phyloP scores from a whole-genome alignment of 2,797 vertebrate species.

The Acipenser oxyrinchus region DNA sequence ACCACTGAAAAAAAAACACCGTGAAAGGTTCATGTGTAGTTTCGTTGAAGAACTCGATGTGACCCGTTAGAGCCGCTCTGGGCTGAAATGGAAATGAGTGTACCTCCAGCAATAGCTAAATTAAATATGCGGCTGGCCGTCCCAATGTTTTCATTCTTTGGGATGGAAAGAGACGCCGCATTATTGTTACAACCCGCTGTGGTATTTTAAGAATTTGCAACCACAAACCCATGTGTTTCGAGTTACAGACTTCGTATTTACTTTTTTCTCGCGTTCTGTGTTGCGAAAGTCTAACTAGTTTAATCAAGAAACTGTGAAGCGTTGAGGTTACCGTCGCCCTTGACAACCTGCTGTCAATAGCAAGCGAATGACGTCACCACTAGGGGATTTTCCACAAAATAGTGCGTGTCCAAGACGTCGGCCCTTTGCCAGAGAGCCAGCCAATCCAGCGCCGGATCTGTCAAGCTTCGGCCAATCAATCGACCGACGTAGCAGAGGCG shows the following conservation, averaged over 20 bases:
- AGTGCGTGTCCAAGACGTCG: slow-evolving; percentile 23
- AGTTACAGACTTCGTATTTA: slow-evolving; percentile 51
- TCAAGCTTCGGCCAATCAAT: slow-evolving; percentile 27
- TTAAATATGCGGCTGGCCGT: slow-evolving; percentile 61
- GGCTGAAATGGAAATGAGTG: too few species aligned
- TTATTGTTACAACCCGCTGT: slow-evolving; percentile 55
- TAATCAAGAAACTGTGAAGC: slow-evolving; percentile 45
- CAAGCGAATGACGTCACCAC: slow-evolving; percentile 53
- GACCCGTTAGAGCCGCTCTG: too few species aligned
- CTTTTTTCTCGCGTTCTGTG: slow-evolving; percentile 48
- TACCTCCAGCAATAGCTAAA: slow-evolving; percentile 35
- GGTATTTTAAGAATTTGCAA: slow-evolving; percentile 43
- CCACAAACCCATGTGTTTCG: slow-evolving; percentile 57
- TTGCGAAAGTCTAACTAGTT: slow-evolving; percentile 39
- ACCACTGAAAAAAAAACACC: too few species aligned
- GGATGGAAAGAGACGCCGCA: slow-evolving; percentile 49
- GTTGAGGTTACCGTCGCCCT: slow-evolving; percentile 66
- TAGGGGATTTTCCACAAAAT: slow-evolving; percentile 45
- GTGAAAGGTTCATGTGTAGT: too few species aligned
- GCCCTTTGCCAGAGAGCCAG: slow-evolving; percentile 12
- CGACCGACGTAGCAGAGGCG: slow-evolving; percentile 21
- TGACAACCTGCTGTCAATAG: slow-evolving; percentile 73
- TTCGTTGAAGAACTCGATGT: too few species aligned
- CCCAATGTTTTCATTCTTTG: slow-evolving; percentile 55
- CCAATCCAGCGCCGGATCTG: slow-evolving; percentile 12